These are phyloP conservation scores for Hepsetus odoe DNA, from an alignment of 2,113 vertebrate species.

Conservation along the genomic window DNA sequence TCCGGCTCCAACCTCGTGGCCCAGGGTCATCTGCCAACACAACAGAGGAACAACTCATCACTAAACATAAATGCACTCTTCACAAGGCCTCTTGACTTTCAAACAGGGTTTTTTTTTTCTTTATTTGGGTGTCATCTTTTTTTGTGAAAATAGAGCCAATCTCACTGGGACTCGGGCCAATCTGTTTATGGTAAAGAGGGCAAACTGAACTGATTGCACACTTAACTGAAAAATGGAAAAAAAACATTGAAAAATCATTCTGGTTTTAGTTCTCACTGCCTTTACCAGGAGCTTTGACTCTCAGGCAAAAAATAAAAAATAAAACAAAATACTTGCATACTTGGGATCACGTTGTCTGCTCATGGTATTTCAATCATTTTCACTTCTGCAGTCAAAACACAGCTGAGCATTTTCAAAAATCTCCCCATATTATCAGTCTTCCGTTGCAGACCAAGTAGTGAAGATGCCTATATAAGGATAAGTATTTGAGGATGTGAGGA, in stretches of 20 bases:
- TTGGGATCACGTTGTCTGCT: not conserved
- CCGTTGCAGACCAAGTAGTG: not conserved
- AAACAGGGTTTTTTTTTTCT: too few species aligned
- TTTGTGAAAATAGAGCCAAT: not conserved
- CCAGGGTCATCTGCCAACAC: constrained; percentile 88
- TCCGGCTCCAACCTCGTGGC: constrained; percentile 94
- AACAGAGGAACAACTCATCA: not conserved
- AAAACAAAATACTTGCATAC: not conserved
- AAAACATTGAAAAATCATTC: too few species aligned
- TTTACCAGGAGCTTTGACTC: not conserved
- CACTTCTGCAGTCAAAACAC: not conserved
- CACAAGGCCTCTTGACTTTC: too few species aligned
- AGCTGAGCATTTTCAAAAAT: not conserved
- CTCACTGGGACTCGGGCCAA: not conserved
- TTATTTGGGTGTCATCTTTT: not conserved
- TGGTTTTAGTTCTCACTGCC: not conserved
- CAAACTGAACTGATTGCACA: too few species aligned
- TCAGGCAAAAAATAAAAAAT: not conserved
- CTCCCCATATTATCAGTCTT: constrained; percentile 17
- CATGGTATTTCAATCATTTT: not conserved
- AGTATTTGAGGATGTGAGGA: constrained; percentile 38
- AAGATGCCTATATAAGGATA: constrained; percentile 55
- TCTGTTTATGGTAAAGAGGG: too few species aligned
- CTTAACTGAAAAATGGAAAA: too few species aligned
- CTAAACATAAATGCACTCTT: not conserved